phyloP scores from a whole-genome alignment of 2,797 vertebrate genomes.

The Acridotheres tristis region DNA sequence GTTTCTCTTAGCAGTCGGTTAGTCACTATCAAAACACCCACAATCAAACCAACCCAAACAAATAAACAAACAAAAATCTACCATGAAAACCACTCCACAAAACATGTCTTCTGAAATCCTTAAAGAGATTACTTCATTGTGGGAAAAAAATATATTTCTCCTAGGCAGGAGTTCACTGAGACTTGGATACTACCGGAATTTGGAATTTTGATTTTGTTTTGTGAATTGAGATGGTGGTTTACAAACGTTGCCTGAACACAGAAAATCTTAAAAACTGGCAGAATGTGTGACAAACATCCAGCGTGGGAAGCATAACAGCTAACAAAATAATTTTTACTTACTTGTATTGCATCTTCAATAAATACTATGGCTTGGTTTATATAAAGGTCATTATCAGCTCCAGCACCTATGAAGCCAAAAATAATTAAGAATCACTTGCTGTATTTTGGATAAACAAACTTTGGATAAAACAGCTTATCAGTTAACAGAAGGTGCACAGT shows the following conservation, averaged over 20 bases:
- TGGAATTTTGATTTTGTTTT: neutral
- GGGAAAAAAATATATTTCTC: neutral
- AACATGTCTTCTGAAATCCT: neutral
- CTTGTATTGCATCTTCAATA: slow-evolving; percentile 94
- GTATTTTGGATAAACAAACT: neutral
- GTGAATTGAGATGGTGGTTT: neutral
- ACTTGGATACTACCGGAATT: neutral
- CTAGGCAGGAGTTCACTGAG: neutral
- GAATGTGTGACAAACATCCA: neutral
- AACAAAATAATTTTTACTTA: slow-evolving; percentile 28
- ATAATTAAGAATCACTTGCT: neutral
- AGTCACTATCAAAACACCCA: neutral
- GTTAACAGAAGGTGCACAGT: neutral
- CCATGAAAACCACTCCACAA: neutral
- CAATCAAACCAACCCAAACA: neutral
- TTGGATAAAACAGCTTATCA: neutral
- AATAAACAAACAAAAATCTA: neutral
- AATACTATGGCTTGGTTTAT: slow-evolving; percentile 91
- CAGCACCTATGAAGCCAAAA: slow-evolving; percentile 13
- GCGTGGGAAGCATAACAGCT: neutral
- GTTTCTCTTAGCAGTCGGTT: neutral
- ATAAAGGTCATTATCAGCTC: slow-evolving; percentile 71
- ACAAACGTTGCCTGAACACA: neutral
- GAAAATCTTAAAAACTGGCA: neutral
- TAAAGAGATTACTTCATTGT: neutral